Conservation (phyloP, 2,113 vertebrate species). For the Zosterops lateralis region DNA sequence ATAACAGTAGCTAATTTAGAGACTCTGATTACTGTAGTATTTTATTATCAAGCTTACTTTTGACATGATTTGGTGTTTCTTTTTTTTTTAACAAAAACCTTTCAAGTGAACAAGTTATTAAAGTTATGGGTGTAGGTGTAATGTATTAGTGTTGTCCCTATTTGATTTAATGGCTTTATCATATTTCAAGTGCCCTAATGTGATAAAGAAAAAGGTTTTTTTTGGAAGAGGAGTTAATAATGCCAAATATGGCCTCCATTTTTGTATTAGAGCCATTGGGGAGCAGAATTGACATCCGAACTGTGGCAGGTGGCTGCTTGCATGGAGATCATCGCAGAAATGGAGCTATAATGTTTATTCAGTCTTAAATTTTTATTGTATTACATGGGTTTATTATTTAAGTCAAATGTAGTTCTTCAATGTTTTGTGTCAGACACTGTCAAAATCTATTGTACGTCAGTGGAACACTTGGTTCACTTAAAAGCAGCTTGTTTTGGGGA, state of each 20-base stretch:
- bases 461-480: neutral
- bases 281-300: neutral
- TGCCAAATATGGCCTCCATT: neutral
- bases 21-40: neutral
- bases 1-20: neutral
- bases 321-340: neutral
- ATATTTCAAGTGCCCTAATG: neutral
- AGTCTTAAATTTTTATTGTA: neutral
- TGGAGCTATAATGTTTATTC: neutral
- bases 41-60: neutral
- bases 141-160: rapidly evolving
- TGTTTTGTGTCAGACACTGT: neutral
- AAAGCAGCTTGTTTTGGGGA: neutral
- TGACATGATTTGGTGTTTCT: neutral
- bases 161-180: neutral
- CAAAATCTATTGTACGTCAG: rapidly evolving
- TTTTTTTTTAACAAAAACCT: neutral
- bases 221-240: neutral
- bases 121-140: neutral
- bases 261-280: rapidly evolving
- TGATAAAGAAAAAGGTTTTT: rapidly evolving
- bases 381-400: neutral
- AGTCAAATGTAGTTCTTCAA: neutral
- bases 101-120: rapidly evolving
- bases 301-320: neutral